Conservation (phyloP, 92 coral and sea anemone genomes). For the Epizoanthus scotinus region DNA sequence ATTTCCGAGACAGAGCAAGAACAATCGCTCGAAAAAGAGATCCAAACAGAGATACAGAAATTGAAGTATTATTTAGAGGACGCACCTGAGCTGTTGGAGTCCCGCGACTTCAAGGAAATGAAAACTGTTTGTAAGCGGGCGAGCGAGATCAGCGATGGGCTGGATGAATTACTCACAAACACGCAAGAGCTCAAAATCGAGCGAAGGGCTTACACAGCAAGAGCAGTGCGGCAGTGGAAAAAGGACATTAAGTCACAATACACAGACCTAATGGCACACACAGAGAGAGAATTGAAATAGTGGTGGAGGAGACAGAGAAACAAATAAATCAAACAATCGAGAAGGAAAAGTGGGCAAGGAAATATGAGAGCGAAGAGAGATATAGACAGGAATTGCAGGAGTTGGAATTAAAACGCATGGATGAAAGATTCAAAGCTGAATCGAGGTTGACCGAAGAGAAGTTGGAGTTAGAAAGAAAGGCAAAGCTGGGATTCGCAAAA, state of each 20-base stretch:
- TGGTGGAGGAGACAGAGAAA: conserved; percentile 34
- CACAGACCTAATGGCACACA: conserved; percentile 46
- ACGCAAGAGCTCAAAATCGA: conserved; percentile 57
- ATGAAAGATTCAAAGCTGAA: too few species aligned
- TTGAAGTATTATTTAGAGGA: conserved; percentile 63
- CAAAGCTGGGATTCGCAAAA: too few species aligned
- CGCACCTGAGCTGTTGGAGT: conserved; percentile 42
- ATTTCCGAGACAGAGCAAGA: too few species aligned
- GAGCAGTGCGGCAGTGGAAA: conserved; percentile 64
- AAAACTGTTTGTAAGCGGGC: conserved; percentile 42
- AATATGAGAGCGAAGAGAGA: too few species aligned
- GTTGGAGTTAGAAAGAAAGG: conserved; percentile 47
- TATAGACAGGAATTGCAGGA: too few species aligned
- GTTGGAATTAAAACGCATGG: too few species aligned
- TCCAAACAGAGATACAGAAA: conserved; percentile 56
- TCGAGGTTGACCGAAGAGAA: conserved; percentile 47
- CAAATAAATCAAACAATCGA: conserved; percentile 28
- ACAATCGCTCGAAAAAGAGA: conserved; percentile 44
- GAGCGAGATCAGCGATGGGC: too few species aligned
- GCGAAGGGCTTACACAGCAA: conserved; percentile 36
- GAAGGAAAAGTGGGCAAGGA: too few species aligned
- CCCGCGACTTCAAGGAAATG: conserved; percentile 48
- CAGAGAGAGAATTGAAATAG: conserved; percentile 35
- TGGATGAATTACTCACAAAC: conserved; percentile 51
- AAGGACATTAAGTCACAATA: conserved; percentile 47